Evolutionary conservation across 35 echinoderm and acorn worm species (phyloP).

Genomic region (Diadema setosum): DNA sequence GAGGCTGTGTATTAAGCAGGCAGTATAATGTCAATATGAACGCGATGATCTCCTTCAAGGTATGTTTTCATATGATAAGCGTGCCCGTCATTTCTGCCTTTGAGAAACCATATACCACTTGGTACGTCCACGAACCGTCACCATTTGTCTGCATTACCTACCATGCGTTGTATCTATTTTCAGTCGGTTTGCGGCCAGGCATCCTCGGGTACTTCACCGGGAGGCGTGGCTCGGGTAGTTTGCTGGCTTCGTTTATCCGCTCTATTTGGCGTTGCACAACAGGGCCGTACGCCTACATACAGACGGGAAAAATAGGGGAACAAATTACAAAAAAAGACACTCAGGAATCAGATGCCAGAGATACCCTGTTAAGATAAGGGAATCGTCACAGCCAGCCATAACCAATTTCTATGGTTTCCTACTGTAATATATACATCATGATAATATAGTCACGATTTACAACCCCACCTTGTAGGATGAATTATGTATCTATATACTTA

Average conservation of each 20-base stretch:
- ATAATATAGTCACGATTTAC: background rate
- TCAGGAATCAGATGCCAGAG: background rate
- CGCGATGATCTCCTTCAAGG: too few relatives aligned
- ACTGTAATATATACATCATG: background rate
- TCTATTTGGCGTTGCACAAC: background rate
- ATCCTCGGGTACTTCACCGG: slow-evolving; percentile 81
- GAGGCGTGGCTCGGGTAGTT: slow-evolving; percentile 52
- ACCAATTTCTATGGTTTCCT: background rate
- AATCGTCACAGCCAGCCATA: background rate
- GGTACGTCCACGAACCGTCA: too few relatives aligned
- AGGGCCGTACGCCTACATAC: background rate
- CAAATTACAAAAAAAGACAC: background rate
- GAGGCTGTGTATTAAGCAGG: too few relatives aligned
- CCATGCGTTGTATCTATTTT: slow-evolving; percentile 84
- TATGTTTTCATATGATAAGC: too few relatives aligned
- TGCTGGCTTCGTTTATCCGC: slow-evolving; percentile 20
- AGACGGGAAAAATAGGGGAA: background rate
- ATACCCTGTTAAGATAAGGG: background rate
- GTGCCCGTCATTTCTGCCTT: too few relatives aligned
- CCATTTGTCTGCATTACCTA: too few relatives aligned
- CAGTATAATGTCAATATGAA: too few relatives aligned
- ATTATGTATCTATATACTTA: background rate
- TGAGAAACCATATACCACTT: too few relatives aligned
- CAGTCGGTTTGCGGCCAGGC: slow-evolving; percentile 55
- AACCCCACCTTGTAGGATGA: background rate